phyloP scores from a whole-genome alignment of 2,113 vertebrate species.

The Eubucco bourcierii region DNA sequence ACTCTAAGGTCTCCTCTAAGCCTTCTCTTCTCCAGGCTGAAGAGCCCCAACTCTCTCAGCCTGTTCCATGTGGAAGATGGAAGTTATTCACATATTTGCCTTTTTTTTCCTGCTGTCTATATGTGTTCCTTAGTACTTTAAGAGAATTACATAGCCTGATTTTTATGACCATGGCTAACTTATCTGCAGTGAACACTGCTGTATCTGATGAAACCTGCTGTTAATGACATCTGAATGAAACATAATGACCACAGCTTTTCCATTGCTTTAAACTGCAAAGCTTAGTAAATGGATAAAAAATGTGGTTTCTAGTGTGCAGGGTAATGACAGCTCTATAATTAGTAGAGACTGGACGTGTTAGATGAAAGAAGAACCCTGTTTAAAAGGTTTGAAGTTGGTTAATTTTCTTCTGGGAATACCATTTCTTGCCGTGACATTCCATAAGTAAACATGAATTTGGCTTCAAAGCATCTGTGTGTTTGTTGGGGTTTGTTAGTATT shows the following conservation, averaged over 20 bases:
- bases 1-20: no score
- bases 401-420: background rate
- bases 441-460: background rate
- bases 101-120: background rate
- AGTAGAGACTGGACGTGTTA: background rate
- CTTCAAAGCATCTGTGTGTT: background rate
- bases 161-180: background rate
- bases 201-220: background rate
- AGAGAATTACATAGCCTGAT: background rate
- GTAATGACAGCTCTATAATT: background rate
- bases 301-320: background rate
- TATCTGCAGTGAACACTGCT: background rate
- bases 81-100: background rate
- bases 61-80: background rate
- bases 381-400: background rate
- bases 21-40: no score
- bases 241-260: background rate
- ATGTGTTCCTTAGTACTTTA: background rate
- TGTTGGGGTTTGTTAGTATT: background rate
- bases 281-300: conserved; percentile 8
- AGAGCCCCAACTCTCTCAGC: no score
- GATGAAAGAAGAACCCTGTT: background rate
- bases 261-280: background rate
- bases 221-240: background rate
- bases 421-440: background rate